phyloP scores from a whole-genome alignment of 2,113 vertebrate genomes.

The Herpetotheres cachinnans region DNA sequence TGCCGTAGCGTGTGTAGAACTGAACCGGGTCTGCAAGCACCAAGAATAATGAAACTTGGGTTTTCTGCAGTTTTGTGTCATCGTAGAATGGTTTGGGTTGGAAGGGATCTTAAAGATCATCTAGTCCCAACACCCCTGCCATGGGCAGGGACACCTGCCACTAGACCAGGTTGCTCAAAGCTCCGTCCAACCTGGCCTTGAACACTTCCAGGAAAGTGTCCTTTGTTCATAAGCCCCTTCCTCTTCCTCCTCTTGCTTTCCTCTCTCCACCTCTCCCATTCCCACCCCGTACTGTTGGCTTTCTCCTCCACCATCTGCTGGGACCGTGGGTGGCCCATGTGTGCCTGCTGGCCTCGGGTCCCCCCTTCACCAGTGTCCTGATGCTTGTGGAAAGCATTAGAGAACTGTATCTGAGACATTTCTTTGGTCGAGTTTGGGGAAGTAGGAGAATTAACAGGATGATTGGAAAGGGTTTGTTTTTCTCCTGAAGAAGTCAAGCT shows the following conservation, averaged over 20 bases:
- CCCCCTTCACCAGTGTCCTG: accelerated
- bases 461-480: neutral
- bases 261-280: neutral
- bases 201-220: neutral
- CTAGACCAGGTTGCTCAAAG: too few species aligned
- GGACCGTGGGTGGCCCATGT: accelerated
- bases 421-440: neutral
- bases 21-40: accelerated
- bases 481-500: neutral
- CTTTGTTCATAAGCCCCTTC: neutral
- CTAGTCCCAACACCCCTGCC: too few species aligned
- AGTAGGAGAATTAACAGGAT: accelerated
- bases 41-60: accelerated
- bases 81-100: too few species aligned
- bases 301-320: neutral
- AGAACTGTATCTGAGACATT: accelerated
- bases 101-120: too few species aligned
- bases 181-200: too few species aligned
- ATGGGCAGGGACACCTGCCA: too few species aligned
- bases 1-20: accelerated
- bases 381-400: neutral
- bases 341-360: accelerated
- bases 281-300: neutral
- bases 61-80: neutral
- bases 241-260: neutral